These are phyloP conservation scores for Drosophila chauvacae DNA, from an alignment of 1,140 invertebrate genomes.

Conservation along the genomic window DNA sequence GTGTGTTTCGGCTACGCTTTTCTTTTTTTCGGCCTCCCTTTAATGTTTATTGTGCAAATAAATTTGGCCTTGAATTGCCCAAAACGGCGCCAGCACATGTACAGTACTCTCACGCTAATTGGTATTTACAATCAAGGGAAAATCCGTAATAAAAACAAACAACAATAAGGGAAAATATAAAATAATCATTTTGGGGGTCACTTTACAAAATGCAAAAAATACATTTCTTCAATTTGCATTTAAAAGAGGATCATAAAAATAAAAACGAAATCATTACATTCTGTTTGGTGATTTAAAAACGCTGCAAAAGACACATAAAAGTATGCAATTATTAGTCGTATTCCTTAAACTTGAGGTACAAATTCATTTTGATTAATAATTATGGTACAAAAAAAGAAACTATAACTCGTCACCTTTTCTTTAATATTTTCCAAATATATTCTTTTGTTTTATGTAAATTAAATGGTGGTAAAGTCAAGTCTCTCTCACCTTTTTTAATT, in stretches of 20 bases:
- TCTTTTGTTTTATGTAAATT: not conserved
- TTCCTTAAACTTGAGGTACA: not conserved
- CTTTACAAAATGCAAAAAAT: not conserved
- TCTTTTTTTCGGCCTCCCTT: constrained; percentile 16
- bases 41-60: constrained; percentile 60
- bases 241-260: not conserved
- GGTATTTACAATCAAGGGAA: constrained; percentile 8
- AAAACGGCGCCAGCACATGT: constrained; percentile 1
- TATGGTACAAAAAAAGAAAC: not conserved
- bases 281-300: not conserved
- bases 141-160: not conserved
- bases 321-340: not conserved
- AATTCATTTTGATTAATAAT: not conserved
- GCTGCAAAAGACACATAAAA: not conserved
- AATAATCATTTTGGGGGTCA: constrained; percentile 1
- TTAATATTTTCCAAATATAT: too few species aligned
- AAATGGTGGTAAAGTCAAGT: not conserved
- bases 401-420: not conserved
- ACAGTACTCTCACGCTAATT: constrained; percentile 31
- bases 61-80: constrained; percentile 54
- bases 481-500: not conserved
- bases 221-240: not conserved
- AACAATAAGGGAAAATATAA: constrained; percentile 3
- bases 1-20: constrained; percentile 1
- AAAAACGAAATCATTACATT: not conserved